phyloP scores from a whole-genome alignment of 2,113 vertebrate species.

The Notiomystis cincta region DNA sequence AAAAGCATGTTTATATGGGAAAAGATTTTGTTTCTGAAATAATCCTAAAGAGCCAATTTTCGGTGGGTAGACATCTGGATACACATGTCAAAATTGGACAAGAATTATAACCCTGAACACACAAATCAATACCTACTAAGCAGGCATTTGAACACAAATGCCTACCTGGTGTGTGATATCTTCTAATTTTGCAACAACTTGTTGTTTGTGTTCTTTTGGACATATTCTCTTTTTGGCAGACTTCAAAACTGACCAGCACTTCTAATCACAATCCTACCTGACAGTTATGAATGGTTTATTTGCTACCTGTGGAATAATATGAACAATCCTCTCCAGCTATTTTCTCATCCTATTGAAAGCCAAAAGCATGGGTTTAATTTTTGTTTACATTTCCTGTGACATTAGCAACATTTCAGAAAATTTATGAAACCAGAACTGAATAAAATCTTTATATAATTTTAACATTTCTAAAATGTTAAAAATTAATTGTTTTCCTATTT shows the following conservation, averaged over 20 bases:
- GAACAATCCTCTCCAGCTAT: background rate
- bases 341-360: background rate
- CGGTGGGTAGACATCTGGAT: background rate
- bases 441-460: background rate
- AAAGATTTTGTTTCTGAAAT: background rate
- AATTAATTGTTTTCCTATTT: background rate
- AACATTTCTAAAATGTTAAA: background rate
- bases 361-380: background rate
- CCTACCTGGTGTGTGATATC: fast-evolving
- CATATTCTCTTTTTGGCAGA: background rate
- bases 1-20: background rate
- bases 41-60: background rate
- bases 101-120: background rate
- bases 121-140: background rate
- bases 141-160: background rate
- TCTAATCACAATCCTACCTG: background rate
- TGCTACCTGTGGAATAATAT: background rate
- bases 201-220: background rate
- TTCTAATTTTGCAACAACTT: background rate
- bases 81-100: background rate
- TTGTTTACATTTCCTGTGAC: background rate
- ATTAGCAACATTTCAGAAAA: background rate
- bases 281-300: background rate
- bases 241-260: background rate
- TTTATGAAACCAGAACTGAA: background rate